phyloP scores from a whole-genome alignment of 2,113 vertebrate genomes.

The Phasianus colchicus region DNA sequence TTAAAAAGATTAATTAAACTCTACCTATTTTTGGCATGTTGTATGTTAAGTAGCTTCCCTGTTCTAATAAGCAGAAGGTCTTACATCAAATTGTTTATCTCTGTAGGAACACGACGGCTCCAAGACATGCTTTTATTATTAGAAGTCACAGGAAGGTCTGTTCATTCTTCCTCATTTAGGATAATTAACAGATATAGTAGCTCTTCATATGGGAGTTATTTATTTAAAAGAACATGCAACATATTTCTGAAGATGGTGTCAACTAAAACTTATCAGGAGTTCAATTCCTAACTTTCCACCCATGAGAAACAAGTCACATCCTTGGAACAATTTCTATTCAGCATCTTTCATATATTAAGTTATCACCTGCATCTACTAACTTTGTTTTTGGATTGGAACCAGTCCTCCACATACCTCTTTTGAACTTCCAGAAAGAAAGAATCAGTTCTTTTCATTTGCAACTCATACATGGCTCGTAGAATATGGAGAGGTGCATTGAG shows the following conservation, averaged over 20 bases:
- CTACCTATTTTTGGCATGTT: not conserved
- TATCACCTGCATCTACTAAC: not conserved
- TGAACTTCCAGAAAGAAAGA: conserved; percentile 96
- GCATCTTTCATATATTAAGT: not conserved
- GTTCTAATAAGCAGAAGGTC: not conserved
- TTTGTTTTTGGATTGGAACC: not conserved
- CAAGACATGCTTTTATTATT: not conserved
- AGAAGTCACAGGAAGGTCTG: not conserved
- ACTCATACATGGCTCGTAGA: conserved; percentile 93
- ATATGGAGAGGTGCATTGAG: conserved; percentile 95
- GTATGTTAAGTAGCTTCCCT: not conserved
- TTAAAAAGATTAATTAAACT: not conserved
- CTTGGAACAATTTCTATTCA: not conserved
- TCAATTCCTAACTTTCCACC: not conserved
- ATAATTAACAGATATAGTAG: not conserved
- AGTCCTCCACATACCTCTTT: conserved; percentile 83
- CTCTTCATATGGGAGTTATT: not conserved
- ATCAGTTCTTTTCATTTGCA: conserved; percentile 95
- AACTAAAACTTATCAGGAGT: not conserved
- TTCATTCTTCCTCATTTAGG: not conserved
- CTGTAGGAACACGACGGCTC: not conserved
- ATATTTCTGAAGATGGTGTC: not conserved
- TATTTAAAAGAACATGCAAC: not conserved
- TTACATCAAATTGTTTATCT: not conserved
- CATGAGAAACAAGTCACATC: not conserved